Evolutionary conservation across 2,797 vertebrate species (phyloP), one percentile per base, ranked within the genome.

Genomic region (Pagetopsis macropterus): DNA sequence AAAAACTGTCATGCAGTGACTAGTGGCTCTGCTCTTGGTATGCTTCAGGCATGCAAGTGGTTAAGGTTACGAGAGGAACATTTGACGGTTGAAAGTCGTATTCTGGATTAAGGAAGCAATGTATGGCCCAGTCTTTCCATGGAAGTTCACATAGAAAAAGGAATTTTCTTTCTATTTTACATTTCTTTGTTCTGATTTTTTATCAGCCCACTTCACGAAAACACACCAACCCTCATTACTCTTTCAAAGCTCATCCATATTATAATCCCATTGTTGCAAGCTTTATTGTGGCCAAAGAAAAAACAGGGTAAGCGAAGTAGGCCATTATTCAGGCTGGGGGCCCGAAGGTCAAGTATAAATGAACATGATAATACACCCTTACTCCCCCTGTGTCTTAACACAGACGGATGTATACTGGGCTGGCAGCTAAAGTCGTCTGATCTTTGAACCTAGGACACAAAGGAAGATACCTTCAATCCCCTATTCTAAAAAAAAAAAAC

Each of bases 311-410:
- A 71, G 70, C 69, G 61, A 92, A 90, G 87, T 83, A 76, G 81
- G 74, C 67, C 70, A 58, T 74, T 48, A 60, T 83, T 84, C 61
- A 82, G 68, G 56, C 37, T 7, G 3, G 40, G 48, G 48, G 57
- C 82, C 80, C 46, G 40, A 44, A 80, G 89, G 78, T 88, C 91
- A 94, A 91, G 91, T 85, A 89, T 88, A 83, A 85, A 67, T 33
- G 65, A 45, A 70, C 6, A 16, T 84, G 52, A 90, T 83, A 91
- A 93, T 70, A 73, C 75, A 65, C 48, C 37, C n/a, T 7, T 16
- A 11, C 19, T 17, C 14, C 3, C 27, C 46, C 31, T 10, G 2
- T 61, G 43, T 77, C 65, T 80, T 56, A 65, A 81, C 65, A 13
- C 75, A 79, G 76, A 77, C 40, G 46, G 70, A 69, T 58, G 75